Percentiles rank a stretch among this genome's conserved stretches.
phyloP scores from a whole-genome alignment of 1,140 invertebrate genomes.

The Drosophila arawakana region DNA sequence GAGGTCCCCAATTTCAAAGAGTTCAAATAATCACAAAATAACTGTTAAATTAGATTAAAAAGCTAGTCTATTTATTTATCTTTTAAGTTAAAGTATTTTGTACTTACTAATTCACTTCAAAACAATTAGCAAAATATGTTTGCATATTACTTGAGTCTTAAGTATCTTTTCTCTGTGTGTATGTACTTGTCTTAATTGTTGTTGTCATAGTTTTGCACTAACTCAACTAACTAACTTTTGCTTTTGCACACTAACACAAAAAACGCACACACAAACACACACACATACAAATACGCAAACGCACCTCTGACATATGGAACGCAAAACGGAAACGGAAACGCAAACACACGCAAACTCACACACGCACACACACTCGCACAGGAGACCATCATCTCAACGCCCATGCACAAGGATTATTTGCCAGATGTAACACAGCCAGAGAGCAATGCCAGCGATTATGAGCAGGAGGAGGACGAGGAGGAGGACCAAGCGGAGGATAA shows the following conservation, averaged over 20 bases:
- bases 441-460: slow-evolving; percentile 82
- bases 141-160: too few species aligned
- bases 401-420: slow-evolving; percentile 84
- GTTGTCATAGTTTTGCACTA: slow-evolving; percentile 64
- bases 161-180: too few species aligned
- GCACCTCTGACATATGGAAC: not conserved
- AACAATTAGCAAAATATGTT: too few species aligned
- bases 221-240: slow-evolving; percentile 79
- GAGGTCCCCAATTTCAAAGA: too few species aligned
- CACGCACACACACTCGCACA: slow-evolving; percentile 40
- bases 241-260: slow-evolving; percentile 70
- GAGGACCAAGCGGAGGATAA: slow-evolving; percentile 79
- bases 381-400: slow-evolving; percentile 84
- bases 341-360: slow-evolving; percentile 28
- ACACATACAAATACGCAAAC: slow-evolving; percentile 42
- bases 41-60: too few species aligned
- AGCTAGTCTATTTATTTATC: too few species aligned
- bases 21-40: too few species aligned
- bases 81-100: too few species aligned
- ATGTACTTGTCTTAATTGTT: slow-evolving; percentile 23
- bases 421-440: slow-evolving; percentile 83
- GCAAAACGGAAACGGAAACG: not conserved
- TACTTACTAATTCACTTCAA: too few species aligned
- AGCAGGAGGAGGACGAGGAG: slow-evolving; percentile 84
- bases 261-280: slow-evolving; percentile 23